Percentiles rank a stretch among this genome's conserved stretches.
These are phyloP conservation scores for Chrysina gloriosa DNA, from an alignment of 2,888 invertebrate genomes.

Conservation along the genomic window DNA sequence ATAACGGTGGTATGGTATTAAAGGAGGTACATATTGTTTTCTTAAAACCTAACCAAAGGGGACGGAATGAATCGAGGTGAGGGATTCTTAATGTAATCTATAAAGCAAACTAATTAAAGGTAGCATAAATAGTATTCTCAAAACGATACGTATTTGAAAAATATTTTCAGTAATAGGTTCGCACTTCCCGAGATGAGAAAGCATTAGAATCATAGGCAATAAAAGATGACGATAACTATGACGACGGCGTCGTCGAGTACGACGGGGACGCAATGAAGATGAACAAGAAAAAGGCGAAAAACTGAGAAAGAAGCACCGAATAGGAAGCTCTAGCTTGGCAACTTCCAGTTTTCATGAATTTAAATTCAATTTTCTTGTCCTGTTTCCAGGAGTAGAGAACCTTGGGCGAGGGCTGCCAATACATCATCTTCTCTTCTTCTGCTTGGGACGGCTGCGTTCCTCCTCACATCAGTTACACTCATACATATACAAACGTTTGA, in stretches of 20 bases:
- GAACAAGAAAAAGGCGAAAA: constrained; percentile 30
- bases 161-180: constrained; percentile 28
- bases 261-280: constrained; percentile 11
- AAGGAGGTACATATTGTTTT: no score
- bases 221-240: constrained; percentile 37
- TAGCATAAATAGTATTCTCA: constrained; percentile 8
- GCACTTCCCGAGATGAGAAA: constrained; percentile 14
- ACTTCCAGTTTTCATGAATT: constrained; percentile 64
- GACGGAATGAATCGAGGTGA: not conserved
- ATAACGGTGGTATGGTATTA: no score
- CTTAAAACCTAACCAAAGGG: no score
- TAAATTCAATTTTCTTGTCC: constrained; percentile 64
- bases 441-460: constrained; percentile 50
- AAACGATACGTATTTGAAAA: constrained; percentile 26
- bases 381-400: constrained; percentile 57
- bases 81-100: not conserved
- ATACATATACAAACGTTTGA: constrained; percentile 4
- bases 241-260: constrained; percentile 21
- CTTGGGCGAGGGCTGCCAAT: constrained; percentile 57
- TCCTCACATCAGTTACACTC: constrained; percentile 52
- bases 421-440: constrained; percentile 61
- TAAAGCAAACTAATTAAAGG: not conserved
- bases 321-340: constrained; percentile 53
- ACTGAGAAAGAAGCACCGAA: constrained; percentile 38
- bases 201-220: constrained; percentile 33